Base-by-base conservation (phyloP, 2,113 vertebrate genomes). In the Suricata suricatta region DNA sequence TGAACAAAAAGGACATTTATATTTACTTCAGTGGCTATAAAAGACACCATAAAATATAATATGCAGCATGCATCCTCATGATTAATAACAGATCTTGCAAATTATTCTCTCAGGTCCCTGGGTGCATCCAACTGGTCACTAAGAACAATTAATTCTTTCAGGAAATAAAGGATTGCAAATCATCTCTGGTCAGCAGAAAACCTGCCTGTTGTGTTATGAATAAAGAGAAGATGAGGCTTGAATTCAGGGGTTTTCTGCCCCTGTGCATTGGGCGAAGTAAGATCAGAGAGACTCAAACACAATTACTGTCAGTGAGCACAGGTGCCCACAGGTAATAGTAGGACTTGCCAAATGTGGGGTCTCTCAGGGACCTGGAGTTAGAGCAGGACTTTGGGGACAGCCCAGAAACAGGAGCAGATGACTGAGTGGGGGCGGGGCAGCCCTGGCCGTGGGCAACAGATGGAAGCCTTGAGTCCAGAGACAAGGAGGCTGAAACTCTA, bases 11-110 rank as follows among this genome's bases (percentile, higher is more conserved):
- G 95, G 95, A 94, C 84, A 94, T 92, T 94, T 89, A 85, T 95
- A 96, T 95, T 96, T 98, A 96, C 94, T 96, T 96, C 81, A 80
- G 80, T 79, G 81, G 82, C 90, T 95, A 82, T 95, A 97, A 97
- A 98, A 96, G 85, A 94, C 6, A 91, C 60, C 88, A 94, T 84
- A 96, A 98, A 98, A 97, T 91, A 88, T 50, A 96, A 98, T 93
- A 93, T 86, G 88, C 88, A 93, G 71, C 79, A 50, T 15, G 23
- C 50, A 91, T 79, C 72, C 76, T 91, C 82, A 47, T 80, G 88
- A 97, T 97, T 97, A 96, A 96, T 91, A 96, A 95, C 68, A 95
- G 92, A 90, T 79, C 95, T 87, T 93, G 60, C 57, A 83, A 94
- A 98, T 94, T 88, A 89, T 76, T 89, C 95, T 97, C 68, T 57